phyloP scores from a whole-genome alignment of 2,113 vertebrate genomes.

The Alces alces region DNA sequence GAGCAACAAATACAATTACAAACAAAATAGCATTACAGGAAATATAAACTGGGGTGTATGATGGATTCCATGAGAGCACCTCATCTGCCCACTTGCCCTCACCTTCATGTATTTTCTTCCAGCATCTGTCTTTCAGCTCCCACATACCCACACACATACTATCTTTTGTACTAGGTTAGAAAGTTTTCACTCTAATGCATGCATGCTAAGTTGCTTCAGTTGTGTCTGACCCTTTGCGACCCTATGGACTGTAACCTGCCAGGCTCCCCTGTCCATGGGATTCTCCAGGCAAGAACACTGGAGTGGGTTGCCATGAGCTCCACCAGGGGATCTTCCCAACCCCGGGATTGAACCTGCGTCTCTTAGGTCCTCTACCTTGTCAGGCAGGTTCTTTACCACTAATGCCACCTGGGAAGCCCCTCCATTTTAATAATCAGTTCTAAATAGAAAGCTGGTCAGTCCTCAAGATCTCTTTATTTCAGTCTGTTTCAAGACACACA shows the following conservation, averaged over 20 bases:
- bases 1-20: not conserved
- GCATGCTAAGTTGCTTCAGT: not conserved
- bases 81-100: not conserved
- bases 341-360: not conserved
- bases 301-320: not conserved
- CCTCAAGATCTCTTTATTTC: not conserved
- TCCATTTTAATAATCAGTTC: not conserved
- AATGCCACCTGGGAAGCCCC: not conserved
- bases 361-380: not conserved
- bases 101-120: not conserved
- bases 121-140: not conserved
- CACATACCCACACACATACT: fast-evolving
- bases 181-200: not conserved
- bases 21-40: not conserved
- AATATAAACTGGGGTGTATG: not conserved
- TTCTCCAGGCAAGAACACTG: not conserved
- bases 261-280: not conserved
- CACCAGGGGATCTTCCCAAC: not conserved
- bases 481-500: not conserved
- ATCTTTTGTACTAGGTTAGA: not conserved
- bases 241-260: not conserved
- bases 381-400: not conserved
- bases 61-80: not conserved
- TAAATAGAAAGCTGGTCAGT: not conserved
- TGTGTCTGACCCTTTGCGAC: not conserved